These are phyloP conservation scores for Varanus komodoensis DNA, from an alignment of 2,113 vertebrate species.

Conservation along the genomic window DNA sequence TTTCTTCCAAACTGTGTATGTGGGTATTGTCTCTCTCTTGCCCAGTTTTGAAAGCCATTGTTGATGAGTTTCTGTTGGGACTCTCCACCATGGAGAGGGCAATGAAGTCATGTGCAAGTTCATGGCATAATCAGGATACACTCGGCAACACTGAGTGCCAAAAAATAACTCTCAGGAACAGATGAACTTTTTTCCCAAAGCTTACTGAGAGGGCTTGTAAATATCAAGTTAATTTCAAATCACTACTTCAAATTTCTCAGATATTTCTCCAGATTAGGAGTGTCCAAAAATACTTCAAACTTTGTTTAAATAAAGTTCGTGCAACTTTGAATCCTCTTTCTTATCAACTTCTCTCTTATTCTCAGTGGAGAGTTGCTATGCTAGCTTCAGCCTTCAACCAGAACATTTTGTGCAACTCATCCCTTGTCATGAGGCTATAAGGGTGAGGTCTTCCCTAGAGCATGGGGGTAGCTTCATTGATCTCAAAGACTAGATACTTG, in stretches of 20 bases:
- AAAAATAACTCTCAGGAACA: not conserved
- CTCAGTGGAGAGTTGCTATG: too few species aligned
- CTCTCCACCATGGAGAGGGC: not conserved
- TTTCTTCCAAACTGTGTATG: too few species aligned
- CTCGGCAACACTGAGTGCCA: not conserved
- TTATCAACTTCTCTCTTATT: not conserved
- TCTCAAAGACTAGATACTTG: too few species aligned
- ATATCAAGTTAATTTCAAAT: not conserved
- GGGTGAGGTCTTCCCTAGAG: not conserved
- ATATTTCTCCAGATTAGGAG: not conserved
- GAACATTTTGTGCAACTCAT: not conserved
- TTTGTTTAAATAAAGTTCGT: not conserved
- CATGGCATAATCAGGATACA: not conserved
- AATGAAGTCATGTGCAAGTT: not conserved
- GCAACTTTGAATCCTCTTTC: not conserved
- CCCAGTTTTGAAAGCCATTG: not conserved
- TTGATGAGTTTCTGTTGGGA: not conserved
- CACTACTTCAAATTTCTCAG: not conserved
- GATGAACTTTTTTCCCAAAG: not conserved
- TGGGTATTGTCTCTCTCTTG: not conserved
- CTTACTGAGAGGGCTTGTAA: not conserved
- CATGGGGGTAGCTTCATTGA: too few species aligned
- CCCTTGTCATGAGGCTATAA: not conserved
- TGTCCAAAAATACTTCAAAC: not conserved
- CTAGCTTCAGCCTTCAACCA: not conserved